phyloP scores from a whole-genome alignment of 2,797 vertebrate genomes.

The Monodelphis domestica region DNA sequence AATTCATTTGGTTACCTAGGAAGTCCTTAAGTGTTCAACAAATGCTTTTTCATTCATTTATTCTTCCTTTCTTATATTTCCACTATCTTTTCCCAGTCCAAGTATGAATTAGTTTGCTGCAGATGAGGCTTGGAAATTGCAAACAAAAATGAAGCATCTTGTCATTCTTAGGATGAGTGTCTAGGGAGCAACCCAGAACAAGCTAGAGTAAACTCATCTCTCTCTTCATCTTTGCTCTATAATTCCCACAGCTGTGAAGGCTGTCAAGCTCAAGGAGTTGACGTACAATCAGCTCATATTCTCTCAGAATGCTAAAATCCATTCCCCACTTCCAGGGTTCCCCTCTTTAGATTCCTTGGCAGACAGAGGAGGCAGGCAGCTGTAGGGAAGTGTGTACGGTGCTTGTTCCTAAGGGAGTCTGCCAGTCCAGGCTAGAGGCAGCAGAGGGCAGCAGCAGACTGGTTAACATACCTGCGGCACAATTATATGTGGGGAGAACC shows the following conservation, averaged over 20 bases:
- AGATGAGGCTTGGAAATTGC: background rate
- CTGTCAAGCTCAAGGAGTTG: background rate
- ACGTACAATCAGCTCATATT: background rate
- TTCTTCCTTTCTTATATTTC: background rate
- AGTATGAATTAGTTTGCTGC: background rate
- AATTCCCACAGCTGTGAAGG: background rate
- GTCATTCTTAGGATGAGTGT: background rate
- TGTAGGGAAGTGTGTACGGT: background rate
- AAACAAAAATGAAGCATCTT: background rate
- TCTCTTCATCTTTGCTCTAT: background rate
- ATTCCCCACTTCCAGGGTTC: background rate
- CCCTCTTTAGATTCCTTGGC: background rate
- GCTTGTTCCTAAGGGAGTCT: background rate
- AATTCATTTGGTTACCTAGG: background rate
- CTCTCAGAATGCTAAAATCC: background rate
- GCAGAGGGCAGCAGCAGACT: conserved; percentile 70
- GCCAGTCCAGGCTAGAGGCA: conserved; percentile 26
- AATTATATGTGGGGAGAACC: fast-evolving
- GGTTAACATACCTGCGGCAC: background rate
- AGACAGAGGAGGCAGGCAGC: background rate
- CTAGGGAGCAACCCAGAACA: background rate
- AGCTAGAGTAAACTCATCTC: background rate
- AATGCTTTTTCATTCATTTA: background rate
- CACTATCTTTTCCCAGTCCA: background rate
- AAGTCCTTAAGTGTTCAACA: background rate